Base-by-base conservation (phyloP, 2,113 vertebrate genomes). In the Phasianus colchicus region DNA sequence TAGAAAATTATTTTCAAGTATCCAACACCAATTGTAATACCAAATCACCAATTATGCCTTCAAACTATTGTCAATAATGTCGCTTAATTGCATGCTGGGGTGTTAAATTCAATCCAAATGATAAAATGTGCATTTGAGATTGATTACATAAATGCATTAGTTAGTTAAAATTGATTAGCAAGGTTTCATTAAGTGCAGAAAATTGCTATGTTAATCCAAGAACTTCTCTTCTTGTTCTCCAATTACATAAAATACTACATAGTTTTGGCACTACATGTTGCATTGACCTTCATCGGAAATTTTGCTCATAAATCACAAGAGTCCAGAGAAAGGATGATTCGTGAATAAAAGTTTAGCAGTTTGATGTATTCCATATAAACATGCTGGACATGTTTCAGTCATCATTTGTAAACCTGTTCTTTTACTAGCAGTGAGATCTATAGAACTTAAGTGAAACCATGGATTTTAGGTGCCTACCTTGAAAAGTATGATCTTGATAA, bases 61-160 rank as follows among this genome's bases (percentile, higher is more conserved):
- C 65, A 92, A 90, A 85, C 10, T 17, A 50, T 57, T 88, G 78
- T 94, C 86, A 96, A 77, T 86, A 86, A 79, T 91, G 40, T 77
- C 55, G 78, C 25, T 89, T 95, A 95, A 94, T 94, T 94, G 63
- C 57, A 89, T 52, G 45, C n/a, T 80, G 71, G 19, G 29, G n/a
- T 93, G 87, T 91, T 95, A 94, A 92, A 92, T 95, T 96, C 64
- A 96, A 74, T 73, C 78, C 64, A 94, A 92, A 94, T 85, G 36
- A 32, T 85, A 90, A 86, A 87, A 91, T 84, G 84, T 69, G 48
- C 52, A 83, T 92, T 94, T 95, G 91, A 94, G 71, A 97, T 95
- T 90, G 95, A 96, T 96, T 89, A 88, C 25, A 75, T 85, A 96
- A 95, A 91, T 94, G 45, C 74, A 89, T 95, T 95, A 90, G 27